Base-by-base conservation (phyloP, 2,888 invertebrate genomes). In the Thymelicus lineola region DNA sequence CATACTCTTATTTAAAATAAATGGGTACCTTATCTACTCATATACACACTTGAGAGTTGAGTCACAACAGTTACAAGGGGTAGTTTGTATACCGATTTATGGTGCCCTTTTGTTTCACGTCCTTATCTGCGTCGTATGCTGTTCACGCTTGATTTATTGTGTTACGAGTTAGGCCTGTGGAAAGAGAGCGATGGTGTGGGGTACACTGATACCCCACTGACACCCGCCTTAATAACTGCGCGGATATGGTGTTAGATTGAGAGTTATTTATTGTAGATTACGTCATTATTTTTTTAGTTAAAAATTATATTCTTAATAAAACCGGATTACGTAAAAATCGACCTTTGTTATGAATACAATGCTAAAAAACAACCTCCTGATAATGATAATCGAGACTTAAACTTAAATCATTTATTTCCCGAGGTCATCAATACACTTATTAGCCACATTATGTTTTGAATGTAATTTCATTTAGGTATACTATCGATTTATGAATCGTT, bases 11-110 rank as follows among this genome's bases (percentile, higher is more conserved):
- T 45, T 45, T 45, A 1, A 45, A 45, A 45, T 14, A 10, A 12
- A 45, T 45, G 45, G 45, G 45, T 45, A 45, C 14, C 12, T 14
- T 45, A 45, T 45, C 15, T n/a, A 48, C n/a, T n/a, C 46, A 15
- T 7, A 36, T 36, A 58, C 46, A 60, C 38, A 42, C 38, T 60
- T 15, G 53, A 45, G 61, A 42, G 20, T 60, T 15, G 53, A 45
- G 61, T 53, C 53, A 15, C 58, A 48, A 53, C 61, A 45, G 61
- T 53, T 53, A 53, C 55, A 61, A 64, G 58, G 38, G 60, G 53
- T 64, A 78, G 87, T 90, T 89, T 89, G 48, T 42, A 90, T 90
- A 90, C 89, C 89, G 91, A 92, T 93, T 91, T 92, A 92, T 90
- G 86, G 86, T 85, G 86, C 89, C 90, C 90, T 89, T 90, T 93